Evolutionary conservation across 2,797 vertebrate species (phyloP).

Genomic region (Mormyrus proboscirostris): DNA sequence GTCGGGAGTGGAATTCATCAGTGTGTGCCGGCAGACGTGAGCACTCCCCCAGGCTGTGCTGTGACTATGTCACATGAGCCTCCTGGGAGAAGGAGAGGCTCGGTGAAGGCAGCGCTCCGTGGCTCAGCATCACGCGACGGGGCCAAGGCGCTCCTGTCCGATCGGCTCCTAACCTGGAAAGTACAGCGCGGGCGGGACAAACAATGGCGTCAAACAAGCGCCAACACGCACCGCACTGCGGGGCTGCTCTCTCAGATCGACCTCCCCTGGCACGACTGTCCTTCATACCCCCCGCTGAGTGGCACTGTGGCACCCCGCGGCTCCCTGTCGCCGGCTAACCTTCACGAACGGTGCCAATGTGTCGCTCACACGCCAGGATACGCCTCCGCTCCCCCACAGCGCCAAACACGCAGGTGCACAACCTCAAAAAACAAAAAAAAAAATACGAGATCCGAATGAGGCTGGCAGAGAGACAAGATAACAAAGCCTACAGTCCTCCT

Average conservation of each 20-base stretch:
- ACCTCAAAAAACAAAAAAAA: background rate
- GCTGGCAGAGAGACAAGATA: background rate
- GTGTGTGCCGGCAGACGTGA: conserved; percentile 54
- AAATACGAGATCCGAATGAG: background rate
- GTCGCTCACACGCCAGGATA: background rate
- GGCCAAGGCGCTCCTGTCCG: conserved; percentile 41
- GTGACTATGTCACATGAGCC: conserved; percentile 74
- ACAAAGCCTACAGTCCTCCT: background rate
- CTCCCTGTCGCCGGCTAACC: background rate
- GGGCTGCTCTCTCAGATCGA: background rate
- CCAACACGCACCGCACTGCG: no score
- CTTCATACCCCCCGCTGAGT: background rate
- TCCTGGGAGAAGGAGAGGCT: conserved; percentile 61
- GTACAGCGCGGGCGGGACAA: background rate
- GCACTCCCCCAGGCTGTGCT: conserved; percentile 51
- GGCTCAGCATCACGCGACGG: conserved; percentile 64
- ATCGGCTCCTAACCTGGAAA: conserved; percentile 53
- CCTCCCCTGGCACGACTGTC: background rate
- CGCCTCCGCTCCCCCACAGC: background rate
- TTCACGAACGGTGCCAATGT: background rate
- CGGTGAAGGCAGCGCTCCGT: conserved; percentile 52
- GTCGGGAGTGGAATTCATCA: conserved; percentile 73
- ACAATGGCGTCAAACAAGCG: background rate
- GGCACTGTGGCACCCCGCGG: background rate
- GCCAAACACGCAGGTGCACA: background rate